Percentiles rank a stretch among this genome's conserved stretches.
Evolutionary conservation across 2,113 vertebrate species (phyloP).

Genomic region (Morphnarchus princeps): DNA sequence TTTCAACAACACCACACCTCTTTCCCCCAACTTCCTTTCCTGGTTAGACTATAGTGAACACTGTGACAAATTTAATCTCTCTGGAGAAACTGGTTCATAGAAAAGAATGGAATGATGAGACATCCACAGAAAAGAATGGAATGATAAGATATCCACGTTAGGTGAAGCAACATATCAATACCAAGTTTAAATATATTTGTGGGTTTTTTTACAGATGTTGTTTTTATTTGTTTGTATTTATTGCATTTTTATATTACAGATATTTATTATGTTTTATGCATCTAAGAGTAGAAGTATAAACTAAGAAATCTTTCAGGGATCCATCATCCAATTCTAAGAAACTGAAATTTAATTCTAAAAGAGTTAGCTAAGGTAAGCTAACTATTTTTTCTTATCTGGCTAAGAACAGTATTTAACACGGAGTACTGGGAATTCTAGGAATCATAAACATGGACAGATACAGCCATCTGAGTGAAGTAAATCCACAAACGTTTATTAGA

Average conservation of each 20-base stretch:
- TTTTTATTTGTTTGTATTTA: not conserved
- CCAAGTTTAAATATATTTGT: not conserved
- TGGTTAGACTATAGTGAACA: not conserved
- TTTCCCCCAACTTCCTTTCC: not conserved
- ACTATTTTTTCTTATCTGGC: not conserved
- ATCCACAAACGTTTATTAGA: not conserved
- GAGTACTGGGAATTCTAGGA: not conserved
- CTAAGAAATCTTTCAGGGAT: not conserved
- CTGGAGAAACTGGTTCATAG: not conserved
- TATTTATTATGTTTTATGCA: not conserved
- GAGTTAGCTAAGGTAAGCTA: not conserved
- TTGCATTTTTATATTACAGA: not conserved
- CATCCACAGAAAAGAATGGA: not conserved
- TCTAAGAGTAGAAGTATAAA: not conserved
- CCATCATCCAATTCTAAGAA: not conserved
- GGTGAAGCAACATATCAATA: not conserved
- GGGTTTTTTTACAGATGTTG: accelerated
- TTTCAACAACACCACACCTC: not conserved
- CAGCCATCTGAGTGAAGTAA: not conserved
- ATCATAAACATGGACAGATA: not conserved
- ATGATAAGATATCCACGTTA: not conserved
- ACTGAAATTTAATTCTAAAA: not conserved
- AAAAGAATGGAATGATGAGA: not conserved
- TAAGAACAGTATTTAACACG: not conserved
- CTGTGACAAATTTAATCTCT: not conserved